phyloP scores from a whole-genome alignment of 2,113 vertebrate genomes.

The Dendrocopos noguchii region DNA sequence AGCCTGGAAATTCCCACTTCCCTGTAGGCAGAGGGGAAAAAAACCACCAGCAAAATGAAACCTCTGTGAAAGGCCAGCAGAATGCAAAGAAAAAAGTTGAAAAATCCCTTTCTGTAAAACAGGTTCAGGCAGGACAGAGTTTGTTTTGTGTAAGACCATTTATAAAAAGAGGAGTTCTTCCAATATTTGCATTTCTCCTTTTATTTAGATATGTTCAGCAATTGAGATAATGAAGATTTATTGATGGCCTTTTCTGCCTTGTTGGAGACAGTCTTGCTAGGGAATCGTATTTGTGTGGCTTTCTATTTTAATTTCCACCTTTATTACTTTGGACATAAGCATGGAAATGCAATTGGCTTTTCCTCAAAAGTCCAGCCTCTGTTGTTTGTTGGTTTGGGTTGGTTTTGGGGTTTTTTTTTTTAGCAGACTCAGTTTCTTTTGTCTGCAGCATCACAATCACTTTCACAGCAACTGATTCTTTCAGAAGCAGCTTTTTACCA shows the following conservation, averaged over 20 bases:
- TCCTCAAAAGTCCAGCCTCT: conserved; percentile 43
- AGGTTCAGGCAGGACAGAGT: not conserved
- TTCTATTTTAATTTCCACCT: conserved; percentile 53
- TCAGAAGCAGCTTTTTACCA: conserved; percentile 41
- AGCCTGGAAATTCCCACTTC: conserved; percentile 58
- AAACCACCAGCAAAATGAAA: conserved; percentile 8
- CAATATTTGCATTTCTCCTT: conserved; percentile 61
- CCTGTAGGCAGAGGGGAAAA: not conserved
- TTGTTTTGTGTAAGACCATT: conserved; percentile 19
- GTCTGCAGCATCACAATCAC: conserved; percentile 9
- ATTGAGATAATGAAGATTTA: conserved; percentile 65
- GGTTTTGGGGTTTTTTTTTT: not conserved
- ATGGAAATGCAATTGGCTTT: not conserved
- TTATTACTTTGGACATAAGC: conserved; percentile 34
- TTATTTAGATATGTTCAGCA: conserved; percentile 55
- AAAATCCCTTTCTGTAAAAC: not conserved
- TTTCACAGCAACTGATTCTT: conserved; percentile 31
- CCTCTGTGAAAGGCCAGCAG: conserved; percentile 23
- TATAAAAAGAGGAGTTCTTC: conserved; percentile 24
- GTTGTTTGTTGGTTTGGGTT: not conserved
- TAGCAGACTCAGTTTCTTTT: conserved; percentile 26
- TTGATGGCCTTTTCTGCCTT: conserved; percentile 50
- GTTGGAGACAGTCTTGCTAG: conserved; percentile 53
- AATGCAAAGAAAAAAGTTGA: not conserved
- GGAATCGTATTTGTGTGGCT: conserved; percentile 53